Percentiles rank a stretch among this genome's conserved stretches.
Evolutionary conservation across 2,888 invertebrate genomes (phyloP).

Genomic region (Micoletzkya japonica): DNA sequence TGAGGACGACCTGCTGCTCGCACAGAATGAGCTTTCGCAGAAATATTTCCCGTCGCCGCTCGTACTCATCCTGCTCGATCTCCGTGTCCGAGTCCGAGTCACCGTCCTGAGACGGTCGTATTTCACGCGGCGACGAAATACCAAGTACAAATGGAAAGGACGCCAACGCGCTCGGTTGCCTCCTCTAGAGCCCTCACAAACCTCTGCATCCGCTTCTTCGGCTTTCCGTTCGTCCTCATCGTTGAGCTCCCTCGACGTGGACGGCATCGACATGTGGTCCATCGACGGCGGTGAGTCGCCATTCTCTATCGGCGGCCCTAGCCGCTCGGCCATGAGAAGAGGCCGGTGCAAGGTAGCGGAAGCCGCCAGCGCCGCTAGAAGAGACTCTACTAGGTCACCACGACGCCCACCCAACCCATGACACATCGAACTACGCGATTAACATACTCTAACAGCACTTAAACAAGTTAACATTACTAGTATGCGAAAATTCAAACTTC

Average conservation of each 20-base stretch:
- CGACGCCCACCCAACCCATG: no score
- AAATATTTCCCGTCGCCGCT: constrained; percentile 3
- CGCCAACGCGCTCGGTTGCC: no score
- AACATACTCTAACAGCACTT: no score
- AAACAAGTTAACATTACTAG: no score
- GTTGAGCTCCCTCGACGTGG: not conserved
- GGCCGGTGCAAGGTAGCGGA: not conserved
- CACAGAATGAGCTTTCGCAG: not conserved
- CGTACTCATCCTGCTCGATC: constrained; percentile 11
- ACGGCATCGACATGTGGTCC: not conserved
- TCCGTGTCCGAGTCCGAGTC: constrained; percentile 1
- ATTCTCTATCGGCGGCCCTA: not conserved
- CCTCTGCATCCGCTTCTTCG: not conserved
- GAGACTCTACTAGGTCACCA: no score
- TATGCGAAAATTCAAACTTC: no score
- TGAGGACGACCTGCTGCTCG: constrained; percentile 1
- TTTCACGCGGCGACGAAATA: not conserved
- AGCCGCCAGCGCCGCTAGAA: not conserved
- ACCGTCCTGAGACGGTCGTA: not conserved
- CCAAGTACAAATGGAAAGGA: not conserved
- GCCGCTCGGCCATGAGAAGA: not conserved
- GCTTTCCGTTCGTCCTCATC: not conserved
- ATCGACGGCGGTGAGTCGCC: not conserved
- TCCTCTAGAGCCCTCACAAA: no score
- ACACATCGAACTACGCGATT: no score